phyloP scores from a whole-genome alignment of 1,140 invertebrate species.

The Oscheius sp. region DNA sequence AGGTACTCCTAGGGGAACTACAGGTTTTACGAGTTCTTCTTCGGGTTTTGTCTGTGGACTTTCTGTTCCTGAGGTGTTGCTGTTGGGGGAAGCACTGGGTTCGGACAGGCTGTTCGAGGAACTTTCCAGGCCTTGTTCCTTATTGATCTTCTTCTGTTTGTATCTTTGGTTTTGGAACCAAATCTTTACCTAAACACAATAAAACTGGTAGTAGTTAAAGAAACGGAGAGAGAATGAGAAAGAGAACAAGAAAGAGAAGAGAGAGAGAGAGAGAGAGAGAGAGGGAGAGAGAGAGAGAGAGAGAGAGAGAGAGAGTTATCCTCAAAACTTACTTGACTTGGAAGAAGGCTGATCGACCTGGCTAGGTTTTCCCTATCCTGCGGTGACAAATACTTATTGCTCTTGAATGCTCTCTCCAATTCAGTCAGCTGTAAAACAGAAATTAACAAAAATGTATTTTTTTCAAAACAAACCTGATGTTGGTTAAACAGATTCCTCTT shows the following conservation, averaged over 20 bases:
- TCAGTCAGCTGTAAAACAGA: slow-evolving; percentile 1
- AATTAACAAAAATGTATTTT: too few species aligned
- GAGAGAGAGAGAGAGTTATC: too few species aligned
- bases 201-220: neutral
- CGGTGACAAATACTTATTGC: slow-evolving; percentile 6
- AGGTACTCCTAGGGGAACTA: too few species aligned
- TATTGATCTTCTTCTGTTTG: slow-evolving; percentile 30
- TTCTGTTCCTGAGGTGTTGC: neutral
- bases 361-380: slow-evolving; percentile 21
- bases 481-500: slow-evolving; percentile 12
- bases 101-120: neutral
- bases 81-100: neutral
- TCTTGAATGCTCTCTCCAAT: slow-evolving; percentile 10
- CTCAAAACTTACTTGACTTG: slow-evolving; percentile 33
- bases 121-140: slow-evolving; percentile 29
- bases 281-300: too few species aligned
- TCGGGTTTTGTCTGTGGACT: neutral
- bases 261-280: too few species aligned
- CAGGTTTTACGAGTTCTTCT: too few species aligned
- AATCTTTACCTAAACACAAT: slow-evolving; percentile 32
- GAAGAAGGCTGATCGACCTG: slow-evolving; percentile 9
- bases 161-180: slow-evolving; percentile 39
- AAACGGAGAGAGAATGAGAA: neutral
- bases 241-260: too few species aligned
- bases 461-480: slow-evolving; percentile 4